Percentiles rank a stretch among this genome's conserved stretches.
Evolutionary conservation across 2,113 vertebrate genomes (phyloP).

Genomic region (Dromas ardeola): DNA sequence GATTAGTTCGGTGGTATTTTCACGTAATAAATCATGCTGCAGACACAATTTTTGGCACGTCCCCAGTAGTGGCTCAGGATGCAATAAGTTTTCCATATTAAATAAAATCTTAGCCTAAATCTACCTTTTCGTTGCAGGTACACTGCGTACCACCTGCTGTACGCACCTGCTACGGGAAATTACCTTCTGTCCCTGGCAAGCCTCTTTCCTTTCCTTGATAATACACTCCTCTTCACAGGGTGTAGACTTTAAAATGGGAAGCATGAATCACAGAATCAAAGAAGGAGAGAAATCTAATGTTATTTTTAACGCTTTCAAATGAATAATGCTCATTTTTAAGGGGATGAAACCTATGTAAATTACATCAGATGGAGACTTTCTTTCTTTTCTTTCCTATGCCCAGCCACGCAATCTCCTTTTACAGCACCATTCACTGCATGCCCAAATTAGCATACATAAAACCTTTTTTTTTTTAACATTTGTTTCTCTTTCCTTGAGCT

Average conservation of each 20-base stretch:
- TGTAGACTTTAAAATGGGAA: conserved; percentile 51
- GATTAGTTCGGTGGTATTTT: conserved; percentile 91
- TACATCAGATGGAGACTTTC: background rate
- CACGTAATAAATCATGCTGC: conserved; percentile 88
- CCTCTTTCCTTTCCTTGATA: conserved; percentile 59
- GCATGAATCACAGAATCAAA: conserved; percentile 35
- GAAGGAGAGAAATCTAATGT: background rate
- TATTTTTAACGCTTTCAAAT: conserved; percentile 34
- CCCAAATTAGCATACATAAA: background rate
- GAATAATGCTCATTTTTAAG: background rate
- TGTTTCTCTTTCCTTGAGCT: background rate
- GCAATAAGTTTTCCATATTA: conserved; percentile 81
- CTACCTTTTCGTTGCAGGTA: conserved; percentile 80
- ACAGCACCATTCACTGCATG: background rate
- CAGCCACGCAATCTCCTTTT: background rate
- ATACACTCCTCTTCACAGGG: conserved; percentile 40
- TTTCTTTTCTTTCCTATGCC: background rate
- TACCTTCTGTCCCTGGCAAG: conserved; percentile 75
- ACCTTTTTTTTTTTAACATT: background rate
- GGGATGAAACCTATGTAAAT: background rate
- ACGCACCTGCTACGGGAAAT: conserved; percentile 79
- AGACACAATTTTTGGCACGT: conserved; percentile 84
- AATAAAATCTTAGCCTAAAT: conserved; percentile 81
- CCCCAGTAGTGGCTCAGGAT: conserved; percentile 80
- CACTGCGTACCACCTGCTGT: conserved; percentile 81